A percentile compares a stretch with the other conserved stretches of the same genome.
Evolutionary conservation across 2,113 vertebrate species (phyloP).

Genomic region (Macroglossus sobrinus): DNA sequence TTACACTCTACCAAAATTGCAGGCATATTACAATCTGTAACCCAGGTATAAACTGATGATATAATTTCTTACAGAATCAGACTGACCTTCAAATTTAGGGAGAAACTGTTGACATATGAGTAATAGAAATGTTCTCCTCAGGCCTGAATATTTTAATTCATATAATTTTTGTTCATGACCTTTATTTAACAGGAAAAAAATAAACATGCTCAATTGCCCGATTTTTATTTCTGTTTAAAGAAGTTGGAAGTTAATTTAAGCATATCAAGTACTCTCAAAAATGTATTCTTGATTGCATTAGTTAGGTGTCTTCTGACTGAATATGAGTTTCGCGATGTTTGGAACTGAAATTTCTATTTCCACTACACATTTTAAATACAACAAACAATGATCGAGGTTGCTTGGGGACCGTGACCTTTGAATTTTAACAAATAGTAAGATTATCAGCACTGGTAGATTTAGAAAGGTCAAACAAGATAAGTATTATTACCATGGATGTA

Average conservation of each 20-base stretch:
- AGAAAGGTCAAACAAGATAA: conserved; percentile 42
- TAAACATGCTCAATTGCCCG: not conserved
- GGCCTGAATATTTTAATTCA: not conserved
- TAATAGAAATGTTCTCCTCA: not conserved
- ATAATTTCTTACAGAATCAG: not conserved
- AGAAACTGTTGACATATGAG: not conserved
- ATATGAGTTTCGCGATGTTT: not conserved
- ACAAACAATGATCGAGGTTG: not conserved
- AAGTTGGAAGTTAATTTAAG: not conserved
- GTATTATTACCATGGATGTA: not conserved
- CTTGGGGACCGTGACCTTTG: conserved; percentile 17
- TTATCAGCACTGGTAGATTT: not conserved
- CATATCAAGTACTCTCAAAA: not conserved
- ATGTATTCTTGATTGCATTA: not conserved
- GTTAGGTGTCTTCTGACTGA: not conserved
- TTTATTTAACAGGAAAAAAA: not conserved
- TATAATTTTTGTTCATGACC: not conserved
- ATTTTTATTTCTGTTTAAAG: not conserved
- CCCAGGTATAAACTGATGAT: not conserved
- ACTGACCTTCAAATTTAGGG: not conserved
- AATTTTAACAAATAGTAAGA: conserved; percentile 35
- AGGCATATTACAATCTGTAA: not conserved
- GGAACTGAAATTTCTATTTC: conserved; percentile 14
- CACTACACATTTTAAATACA: not conserved
- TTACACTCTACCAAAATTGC: not conserved